phyloP scores from a whole-genome alignment of 1,140 invertebrate genomes.

The Bombus superbus region DNA sequence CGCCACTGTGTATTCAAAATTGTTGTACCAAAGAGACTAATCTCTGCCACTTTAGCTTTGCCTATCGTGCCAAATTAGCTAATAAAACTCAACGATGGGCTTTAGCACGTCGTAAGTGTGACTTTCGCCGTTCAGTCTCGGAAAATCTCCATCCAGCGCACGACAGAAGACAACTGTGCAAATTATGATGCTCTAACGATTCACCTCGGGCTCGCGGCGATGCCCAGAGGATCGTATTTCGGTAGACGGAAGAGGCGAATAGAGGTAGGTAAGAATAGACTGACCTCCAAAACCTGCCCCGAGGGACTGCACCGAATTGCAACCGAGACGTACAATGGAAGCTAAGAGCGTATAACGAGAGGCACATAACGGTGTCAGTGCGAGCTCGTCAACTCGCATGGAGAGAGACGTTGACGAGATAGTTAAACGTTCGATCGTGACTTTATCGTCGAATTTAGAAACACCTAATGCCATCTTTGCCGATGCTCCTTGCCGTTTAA shows the following conservation, averaged over 20 bases:
- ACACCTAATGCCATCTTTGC: not conserved
- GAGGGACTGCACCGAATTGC: constrained; percentile 22
- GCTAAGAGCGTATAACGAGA: constrained; percentile 43
- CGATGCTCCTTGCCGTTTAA: not conserved
- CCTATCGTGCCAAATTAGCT: not conserved
- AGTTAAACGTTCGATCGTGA: constrained; percentile 35
- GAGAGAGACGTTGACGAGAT: constrained; percentile 29
- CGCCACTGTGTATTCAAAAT: too few species aligned
- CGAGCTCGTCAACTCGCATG: not conserved
- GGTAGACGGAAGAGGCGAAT: constrained; percentile 26
- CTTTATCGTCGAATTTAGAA: not conserved
- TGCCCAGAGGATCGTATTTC: constrained; percentile 33
- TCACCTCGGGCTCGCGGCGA: not conserved
- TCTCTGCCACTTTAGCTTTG: too few species aligned
- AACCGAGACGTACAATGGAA: constrained; percentile 34
- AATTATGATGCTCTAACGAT: not conserved
- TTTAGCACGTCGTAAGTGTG: not conserved
- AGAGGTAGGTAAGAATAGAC: constrained; percentile 48
- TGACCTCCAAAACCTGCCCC: constrained; percentile 45
- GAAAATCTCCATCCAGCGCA: not conserved
- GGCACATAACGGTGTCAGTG: constrained; percentile 31
- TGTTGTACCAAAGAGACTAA: too few species aligned
- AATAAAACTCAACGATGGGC: not conserved
- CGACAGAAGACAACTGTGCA: not conserved
- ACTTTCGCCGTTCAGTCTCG: not conserved